Percentiles rank a stretch among this genome's conserved stretches.
Evolutionary conservation across 2,797 vertebrate genomes (phyloP).

Genomic region (Etheostoma nigrum): DNA sequence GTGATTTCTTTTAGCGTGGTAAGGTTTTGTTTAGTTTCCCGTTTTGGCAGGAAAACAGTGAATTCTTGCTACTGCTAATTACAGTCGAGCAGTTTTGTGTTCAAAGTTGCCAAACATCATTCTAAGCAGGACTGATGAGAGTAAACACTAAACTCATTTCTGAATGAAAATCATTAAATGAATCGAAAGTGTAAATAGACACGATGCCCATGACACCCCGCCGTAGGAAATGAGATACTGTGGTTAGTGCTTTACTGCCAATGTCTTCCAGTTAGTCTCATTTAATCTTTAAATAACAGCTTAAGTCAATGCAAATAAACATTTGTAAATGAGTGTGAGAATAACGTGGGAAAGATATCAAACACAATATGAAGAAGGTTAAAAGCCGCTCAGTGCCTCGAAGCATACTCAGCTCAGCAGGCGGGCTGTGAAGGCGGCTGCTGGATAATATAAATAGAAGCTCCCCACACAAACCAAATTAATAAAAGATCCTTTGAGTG

Average conservation of each 20-base stretch:
- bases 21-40: slow-evolving; percentile 37
- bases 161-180: slow-evolving; percentile 76
- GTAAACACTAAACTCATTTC: slow-evolving; percentile 67
- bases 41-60: slow-evolving; percentile 54
- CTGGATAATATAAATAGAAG: slow-evolving; percentile 75
- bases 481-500: slow-evolving; percentile 80
- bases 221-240: slow-evolving; percentile 64
- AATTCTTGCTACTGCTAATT: slow-evolving; percentile 72
- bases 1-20: slow-evolving; percentile 49
- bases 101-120: slow-evolving; percentile 62
- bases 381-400: slow-evolving; percentile 71
- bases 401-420: slow-evolving; percentile 62
- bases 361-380: slow-evolving; percentile 72
- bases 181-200: slow-evolving; percentile 74
- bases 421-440: slow-evolving; percentile 56
- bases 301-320: slow-evolving; percentile 77
- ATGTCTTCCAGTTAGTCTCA: slow-evolving; percentile 67
- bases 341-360: slow-evolving; percentile 71
- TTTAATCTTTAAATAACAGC: slow-evolving; percentile 73
- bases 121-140: slow-evolving; percentile 59
- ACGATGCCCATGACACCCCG: slow-evolving; percentile 58
- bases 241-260: slow-evolving; percentile 63
- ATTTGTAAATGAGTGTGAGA: slow-evolving; percentile 65
- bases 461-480: slow-evolving; percentile 69
- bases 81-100: slow-evolving; percentile 58